Evolutionary conservation across 2,113 vertebrate species (phyloP), one percentile per base, ranked within the genome.

Genomic region (Rattus rattus): DNA sequence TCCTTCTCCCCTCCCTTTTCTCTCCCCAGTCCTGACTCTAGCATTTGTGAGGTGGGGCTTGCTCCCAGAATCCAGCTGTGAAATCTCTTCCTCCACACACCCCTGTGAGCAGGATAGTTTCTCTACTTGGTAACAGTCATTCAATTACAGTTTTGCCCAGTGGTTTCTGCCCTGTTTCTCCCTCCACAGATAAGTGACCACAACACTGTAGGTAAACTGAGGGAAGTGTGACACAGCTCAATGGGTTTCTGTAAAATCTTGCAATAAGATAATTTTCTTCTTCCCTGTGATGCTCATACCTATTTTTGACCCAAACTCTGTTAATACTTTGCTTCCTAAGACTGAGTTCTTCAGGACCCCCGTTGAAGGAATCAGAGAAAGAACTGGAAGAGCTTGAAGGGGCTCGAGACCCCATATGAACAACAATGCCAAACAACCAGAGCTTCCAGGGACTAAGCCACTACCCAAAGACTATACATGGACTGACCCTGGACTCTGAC

Each of bases 1-100:
- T 16, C 20, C 20, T n/a, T 33, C 28, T 0, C 14, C 1, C 14
- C 33, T 33, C 17, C 3, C 5, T 33, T 24, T 36, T 14, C 24
- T 4, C 17, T 43, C 30, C 30, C 28, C 24, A 26, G 13, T 75
- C 39, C 12, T 47, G 39, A 59, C n/a, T 72, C 76, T 9, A 5
- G 5, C 67, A 75, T 43, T 6, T 89, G n/a, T 39, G 80, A 88
- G 43, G n/a, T 17, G 47, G 73, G 52, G 9, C n/a, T 49, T 16
- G 1, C 17, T 52, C 8, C 47, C 8, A 87, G 77, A 30, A 47
- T 56, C 2, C 59, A 72, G 2, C 52, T 20, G 2, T 36, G 43
- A 67, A 69, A 63, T 4, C 4, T 43, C 36, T 30, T 17, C 5
- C 8, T 59, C 36, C 26, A n/a, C 17, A 36, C 19, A 5, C 20